phyloP scores from a whole-genome alignment of 2,113 vertebrate genomes.

The Lampris incognitus region DNA sequence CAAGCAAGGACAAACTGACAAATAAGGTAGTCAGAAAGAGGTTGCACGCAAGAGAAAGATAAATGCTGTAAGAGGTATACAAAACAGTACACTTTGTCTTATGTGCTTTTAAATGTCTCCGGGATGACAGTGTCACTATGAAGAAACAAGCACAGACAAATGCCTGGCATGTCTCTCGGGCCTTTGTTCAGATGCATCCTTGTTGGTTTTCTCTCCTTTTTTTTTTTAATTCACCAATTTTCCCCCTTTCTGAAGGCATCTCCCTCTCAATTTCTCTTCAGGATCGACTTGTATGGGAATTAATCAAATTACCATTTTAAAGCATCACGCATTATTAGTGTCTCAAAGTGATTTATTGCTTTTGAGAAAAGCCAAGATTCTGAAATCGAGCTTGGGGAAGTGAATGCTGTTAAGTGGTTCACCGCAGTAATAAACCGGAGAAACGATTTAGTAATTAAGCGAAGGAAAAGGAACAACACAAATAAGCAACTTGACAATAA shows the following conservation, averaged over 20 bases:
- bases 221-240: slow-evolving; percentile 41
- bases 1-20: slow-evolving; percentile 41
- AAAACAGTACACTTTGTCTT: slow-evolving; percentile 18
- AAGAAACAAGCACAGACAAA: slow-evolving; percentile 26
- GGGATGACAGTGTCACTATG: slow-evolving; percentile 25
- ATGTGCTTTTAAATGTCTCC: slow-evolving; percentile 39
- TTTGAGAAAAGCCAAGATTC: slow-evolving; percentile 53
- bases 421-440: slow-evolving; percentile 49
- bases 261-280: slow-evolving; percentile 41
- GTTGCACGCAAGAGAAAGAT: slow-evolving; percentile 23
- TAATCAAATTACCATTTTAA: slow-evolving; percentile 73
- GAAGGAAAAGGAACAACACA: not conserved
- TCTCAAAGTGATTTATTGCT: slow-evolving; percentile 71
- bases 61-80: not conserved
- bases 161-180: not conserved
- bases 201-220: slow-evolving; percentile 27
- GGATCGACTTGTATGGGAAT: slow-evolving; percentile 60
- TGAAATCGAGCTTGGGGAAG: slow-evolving; percentile 49
- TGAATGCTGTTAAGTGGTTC: slow-evolving; percentile 53
- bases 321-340: slow-evolving; percentile 63
- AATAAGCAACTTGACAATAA: not conserved
- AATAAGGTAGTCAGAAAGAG: slow-evolving; percentile 22
- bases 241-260: slow-evolving; percentile 56
- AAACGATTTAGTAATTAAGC: slow-evolving; percentile 7
- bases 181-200: slow-evolving; percentile 49